These are phyloP conservation scores for Torymus texanus DNA, from an alignment of 2,888 invertebrate genomes.

Conservation along the genomic window DNA sequence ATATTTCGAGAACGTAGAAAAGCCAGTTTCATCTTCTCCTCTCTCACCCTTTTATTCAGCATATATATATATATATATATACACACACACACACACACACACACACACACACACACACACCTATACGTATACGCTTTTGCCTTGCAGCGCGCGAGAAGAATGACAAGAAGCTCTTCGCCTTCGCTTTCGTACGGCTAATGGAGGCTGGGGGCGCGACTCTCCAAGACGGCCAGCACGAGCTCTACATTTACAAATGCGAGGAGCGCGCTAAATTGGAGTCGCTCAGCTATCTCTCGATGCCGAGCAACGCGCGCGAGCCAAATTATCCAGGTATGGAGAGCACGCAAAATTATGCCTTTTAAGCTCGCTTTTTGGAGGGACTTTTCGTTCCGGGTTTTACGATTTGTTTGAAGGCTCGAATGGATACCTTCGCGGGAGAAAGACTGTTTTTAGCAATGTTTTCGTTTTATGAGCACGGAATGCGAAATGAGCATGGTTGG, in stretches of 20 bases:
- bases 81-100: too few relatives aligned
- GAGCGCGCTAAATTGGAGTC: slow-evolving; percentile 84
- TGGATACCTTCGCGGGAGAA: too few relatives aligned
- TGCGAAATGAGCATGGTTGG: too few relatives aligned
- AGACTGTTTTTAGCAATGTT: too few relatives aligned
- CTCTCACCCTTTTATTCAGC: neutral
- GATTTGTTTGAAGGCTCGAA: too few relatives aligned
- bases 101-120: too few relatives aligned
- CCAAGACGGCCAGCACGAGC: slow-evolving; percentile 89
- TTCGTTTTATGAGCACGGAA: too few relatives aligned
- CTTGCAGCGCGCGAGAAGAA: slow-evolving; percentile 88
- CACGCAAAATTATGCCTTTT: too few relatives aligned
- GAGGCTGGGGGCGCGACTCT: slow-evolving; percentile 93
- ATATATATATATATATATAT: neutral
- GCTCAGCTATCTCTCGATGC: slow-evolving; percentile 76
- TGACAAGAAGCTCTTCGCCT: slow-evolving; percentile 93
- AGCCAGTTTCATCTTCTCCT: too few relatives aligned
- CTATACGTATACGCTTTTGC: neutral
- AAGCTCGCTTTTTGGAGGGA: too few relatives aligned
- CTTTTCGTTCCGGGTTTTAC: too few relatives aligned
- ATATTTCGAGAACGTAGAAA: too few relatives aligned
- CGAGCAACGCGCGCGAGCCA: slow-evolving; percentile 72
- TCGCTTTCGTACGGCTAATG: slow-evolving; percentile 93
- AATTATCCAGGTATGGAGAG: slow-evolving; percentile 64
- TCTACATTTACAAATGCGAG: slow-evolving; percentile 96